phyloP scores from a whole-genome alignment of 1,140 invertebrate species.

The Zaprionus gabonicus region DNA sequence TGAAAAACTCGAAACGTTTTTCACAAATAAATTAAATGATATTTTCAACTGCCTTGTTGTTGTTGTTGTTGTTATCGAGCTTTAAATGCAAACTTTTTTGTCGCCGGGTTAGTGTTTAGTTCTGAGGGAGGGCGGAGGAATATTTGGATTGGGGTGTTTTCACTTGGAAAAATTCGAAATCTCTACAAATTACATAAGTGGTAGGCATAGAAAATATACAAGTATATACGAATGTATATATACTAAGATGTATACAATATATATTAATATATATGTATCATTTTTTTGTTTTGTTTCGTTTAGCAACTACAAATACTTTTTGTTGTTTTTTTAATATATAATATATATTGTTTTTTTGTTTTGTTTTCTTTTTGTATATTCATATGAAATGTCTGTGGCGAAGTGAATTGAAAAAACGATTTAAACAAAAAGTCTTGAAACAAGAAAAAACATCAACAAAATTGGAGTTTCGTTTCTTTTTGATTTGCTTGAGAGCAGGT shows the following conservation, averaged over 20 bases:
- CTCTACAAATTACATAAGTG: slow-evolving; percentile 82
- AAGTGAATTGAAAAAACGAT: slow-evolving; percentile 40
- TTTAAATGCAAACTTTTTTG: slow-evolving; percentile 65
- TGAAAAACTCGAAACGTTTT: slow-evolving; percentile 35
- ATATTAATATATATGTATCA: slow-evolving; percentile 58
- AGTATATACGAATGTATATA: slow-evolving; percentile 77
- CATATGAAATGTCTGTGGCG: slow-evolving; percentile 42
- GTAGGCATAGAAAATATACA: slow-evolving; percentile 83
- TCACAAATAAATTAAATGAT: slow-evolving; percentile 57
- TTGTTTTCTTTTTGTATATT: slow-evolving; percentile 53
- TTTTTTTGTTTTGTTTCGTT: slow-evolving; percentile 40
- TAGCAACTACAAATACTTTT: slow-evolving; percentile 82
- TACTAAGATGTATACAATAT: slow-evolving; percentile 69
- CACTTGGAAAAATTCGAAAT: slow-evolving; percentile 69
- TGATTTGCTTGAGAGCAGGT: slow-evolving; percentile 37
- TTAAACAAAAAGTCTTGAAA: slow-evolving; percentile 42
- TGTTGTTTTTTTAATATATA: slow-evolving; percentile 43
- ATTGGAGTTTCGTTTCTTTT: slow-evolving; percentile 29
- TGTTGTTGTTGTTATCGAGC: slow-evolving; percentile 26
- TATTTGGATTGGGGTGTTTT: slow-evolving; percentile 16
- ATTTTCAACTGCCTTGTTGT: slow-evolving; percentile 46
- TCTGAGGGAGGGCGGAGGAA: slow-evolving; percentile 7
- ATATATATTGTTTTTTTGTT: slow-evolving; percentile 49
- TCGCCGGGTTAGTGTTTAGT: slow-evolving; percentile 27
- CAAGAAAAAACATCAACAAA: slow-evolving; percentile 30